Percentiles rank a stretch among this genome's conserved stretches.
phyloP scores from a whole-genome alignment of 2,797 vertebrate species.

The Muscicapa comitata region DNA sequence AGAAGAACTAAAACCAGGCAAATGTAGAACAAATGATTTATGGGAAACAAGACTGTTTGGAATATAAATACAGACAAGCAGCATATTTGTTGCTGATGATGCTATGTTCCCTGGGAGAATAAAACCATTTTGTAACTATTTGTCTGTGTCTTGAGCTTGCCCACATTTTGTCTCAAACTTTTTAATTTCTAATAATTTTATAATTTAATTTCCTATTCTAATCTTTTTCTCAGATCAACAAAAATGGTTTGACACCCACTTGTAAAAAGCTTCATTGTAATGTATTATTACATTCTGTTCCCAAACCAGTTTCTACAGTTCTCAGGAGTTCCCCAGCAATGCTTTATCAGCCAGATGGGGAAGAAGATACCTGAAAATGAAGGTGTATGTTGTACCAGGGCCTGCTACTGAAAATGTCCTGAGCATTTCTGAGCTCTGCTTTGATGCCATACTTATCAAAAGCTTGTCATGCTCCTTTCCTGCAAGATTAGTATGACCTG shows the following conservation, averaged over 20 bases:
- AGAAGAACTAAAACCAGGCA: not conserved
- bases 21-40: not conserved
- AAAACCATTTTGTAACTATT: not conserved
- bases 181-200: not conserved
- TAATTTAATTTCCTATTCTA: not conserved
- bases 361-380: not conserved
- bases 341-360: not conserved
- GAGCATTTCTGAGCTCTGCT: not conserved
- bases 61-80: conserved; percentile 31
- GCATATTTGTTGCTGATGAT: not conserved
- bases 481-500: not conserved
- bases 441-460: not conserved
- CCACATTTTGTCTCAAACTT: not conserved
- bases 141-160: not conserved
- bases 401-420: not conserved
- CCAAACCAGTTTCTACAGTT: not conserved
- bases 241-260: not conserved
- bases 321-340: not conserved
- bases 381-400: not conserved
- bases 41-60: not conserved
- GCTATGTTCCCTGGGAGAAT: not conserved
- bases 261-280: not conserved
- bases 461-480: not conserved
- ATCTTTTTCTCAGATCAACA: not conserved
- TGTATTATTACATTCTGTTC: not conserved